phyloP scores from a whole-genome alignment of 2,113 vertebrate genomes.

The Rynchops niger region DNA sequence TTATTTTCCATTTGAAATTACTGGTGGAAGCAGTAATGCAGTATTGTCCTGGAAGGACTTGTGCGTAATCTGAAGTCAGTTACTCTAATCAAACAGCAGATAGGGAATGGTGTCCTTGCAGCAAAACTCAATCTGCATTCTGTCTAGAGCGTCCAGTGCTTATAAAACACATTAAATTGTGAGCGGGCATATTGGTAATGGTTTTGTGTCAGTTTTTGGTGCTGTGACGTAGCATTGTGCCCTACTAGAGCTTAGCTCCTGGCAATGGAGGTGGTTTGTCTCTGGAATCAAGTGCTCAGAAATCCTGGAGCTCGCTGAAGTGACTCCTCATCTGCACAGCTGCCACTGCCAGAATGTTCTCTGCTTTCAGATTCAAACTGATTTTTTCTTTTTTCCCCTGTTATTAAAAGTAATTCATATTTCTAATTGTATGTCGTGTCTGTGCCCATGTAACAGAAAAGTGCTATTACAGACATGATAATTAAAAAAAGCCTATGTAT shows the following conservation, averaged over 20 bases:
- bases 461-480: neutral
- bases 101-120: conserved; percentile 12
- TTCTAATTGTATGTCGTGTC: conserved; percentile 11
- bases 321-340: neutral
- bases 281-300: neutral
- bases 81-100: neutral
- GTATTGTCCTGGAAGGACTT: neutral
- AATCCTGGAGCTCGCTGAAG: neutral
- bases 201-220: neutral
- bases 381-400: neutral
- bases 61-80: neutral
- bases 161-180: neutral
- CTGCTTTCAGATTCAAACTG: neutral
- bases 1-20: neutral
- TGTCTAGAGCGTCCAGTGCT: neutral
- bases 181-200: neutral
- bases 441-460: neutral
- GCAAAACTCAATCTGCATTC: conserved; percentile 18
- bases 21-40: neutral
- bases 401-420: neutral
- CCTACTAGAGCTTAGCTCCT: neutral
- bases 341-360: neutral
- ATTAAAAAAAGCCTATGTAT: neutral
- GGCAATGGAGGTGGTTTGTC: neutral
- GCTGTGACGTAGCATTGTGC: neutral